phyloP scores from a whole-genome alignment of 2,888 invertebrate species.

The Drosophila mayaguana region DNA sequence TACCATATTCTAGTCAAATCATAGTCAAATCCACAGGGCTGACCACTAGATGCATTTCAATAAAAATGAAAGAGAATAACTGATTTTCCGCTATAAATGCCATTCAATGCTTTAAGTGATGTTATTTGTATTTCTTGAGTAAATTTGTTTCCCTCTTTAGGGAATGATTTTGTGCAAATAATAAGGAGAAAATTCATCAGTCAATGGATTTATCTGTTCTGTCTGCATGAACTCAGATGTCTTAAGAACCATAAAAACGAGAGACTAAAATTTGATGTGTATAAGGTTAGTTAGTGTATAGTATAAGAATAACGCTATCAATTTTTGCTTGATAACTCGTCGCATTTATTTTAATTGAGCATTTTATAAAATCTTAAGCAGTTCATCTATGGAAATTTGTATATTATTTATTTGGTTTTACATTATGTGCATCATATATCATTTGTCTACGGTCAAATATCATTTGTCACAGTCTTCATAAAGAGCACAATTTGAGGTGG shows the following conservation, averaged over 20 bases:
- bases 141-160: no score
- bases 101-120: slow-evolving; percentile 15
- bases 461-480: not conserved
- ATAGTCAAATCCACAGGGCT: slow-evolving; percentile 66
- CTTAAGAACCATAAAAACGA: no score
- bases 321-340: no score
- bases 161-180: not conserved
- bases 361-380: no score
- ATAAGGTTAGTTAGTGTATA: no score
- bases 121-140: no score
- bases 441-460: not conserved
- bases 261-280: no score
- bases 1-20: slow-evolving; percentile 77
- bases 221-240: no score
- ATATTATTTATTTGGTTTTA: not conserved
- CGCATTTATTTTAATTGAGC: no score
- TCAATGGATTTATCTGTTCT: not conserved
- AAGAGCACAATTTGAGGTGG: not conserved
- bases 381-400: not conserved
- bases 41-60: slow-evolving; percentile 65
- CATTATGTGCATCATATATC: not conserved
- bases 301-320: no score
- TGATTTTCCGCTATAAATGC: slow-evolving; percentile 34
- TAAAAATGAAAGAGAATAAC: slow-evolving; percentile 64
- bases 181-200: not conserved